Evolutionary conservation across 2,113 vertebrate species (phyloP).

Genomic region (Cyanoramphus novaezelandiae): DNA sequence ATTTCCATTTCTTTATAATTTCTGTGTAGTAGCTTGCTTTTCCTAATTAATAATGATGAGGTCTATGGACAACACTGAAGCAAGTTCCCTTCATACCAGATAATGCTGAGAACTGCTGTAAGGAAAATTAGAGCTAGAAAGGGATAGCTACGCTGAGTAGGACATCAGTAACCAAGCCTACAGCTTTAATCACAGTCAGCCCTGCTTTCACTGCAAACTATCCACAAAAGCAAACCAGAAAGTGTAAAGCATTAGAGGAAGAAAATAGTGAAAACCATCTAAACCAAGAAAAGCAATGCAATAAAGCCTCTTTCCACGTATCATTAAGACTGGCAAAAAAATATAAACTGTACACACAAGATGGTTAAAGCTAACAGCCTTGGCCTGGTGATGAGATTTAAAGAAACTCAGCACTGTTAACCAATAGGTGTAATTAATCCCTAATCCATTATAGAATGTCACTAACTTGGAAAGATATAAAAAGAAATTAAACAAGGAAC

Average conservation of each 20-base stretch:
- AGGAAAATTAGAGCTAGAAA: background rate
- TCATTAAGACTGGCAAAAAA: background rate
- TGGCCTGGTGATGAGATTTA: background rate
- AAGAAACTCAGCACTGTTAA: background rate
- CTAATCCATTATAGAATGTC: background rate
- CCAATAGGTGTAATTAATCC: background rate
- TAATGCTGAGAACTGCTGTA: background rate
- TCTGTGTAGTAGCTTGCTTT: background rate
- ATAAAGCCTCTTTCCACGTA: background rate
- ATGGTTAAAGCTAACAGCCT: background rate
- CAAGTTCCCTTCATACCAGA: background rate
- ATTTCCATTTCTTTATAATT: background rate
- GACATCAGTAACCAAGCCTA: background rate
- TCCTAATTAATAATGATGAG: background rate
- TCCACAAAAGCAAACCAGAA: background rate
- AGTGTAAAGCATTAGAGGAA: background rate
- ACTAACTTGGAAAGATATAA: background rate
- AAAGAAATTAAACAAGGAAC: background rate
- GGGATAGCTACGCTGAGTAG: background rate
- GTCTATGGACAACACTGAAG: background rate
- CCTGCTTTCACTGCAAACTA: background rate
- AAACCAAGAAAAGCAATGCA: background rate
- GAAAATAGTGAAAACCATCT: background rate
- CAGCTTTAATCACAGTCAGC: background rate
- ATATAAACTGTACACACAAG: background rate